Base-by-base conservation (phyloP, 2,797 vertebrate genomes). In the Orestias chungarensis region DNA sequence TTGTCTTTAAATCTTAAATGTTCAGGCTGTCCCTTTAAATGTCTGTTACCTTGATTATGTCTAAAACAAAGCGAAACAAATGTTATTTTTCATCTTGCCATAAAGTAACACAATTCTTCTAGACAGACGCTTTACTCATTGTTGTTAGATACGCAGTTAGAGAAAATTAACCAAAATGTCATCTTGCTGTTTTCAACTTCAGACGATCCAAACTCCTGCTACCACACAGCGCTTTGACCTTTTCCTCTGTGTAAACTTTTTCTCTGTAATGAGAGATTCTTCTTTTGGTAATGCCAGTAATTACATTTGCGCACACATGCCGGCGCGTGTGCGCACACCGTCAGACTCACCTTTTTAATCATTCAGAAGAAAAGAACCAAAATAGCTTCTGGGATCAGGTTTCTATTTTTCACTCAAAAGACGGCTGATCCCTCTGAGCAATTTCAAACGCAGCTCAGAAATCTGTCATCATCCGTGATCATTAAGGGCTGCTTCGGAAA, bases 211-310 rank as follows among this genome's bases (percentile, higher is more conserved):
- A 25, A 35, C 67, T 80, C 74, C 64, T 35, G 69, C 80, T 74
- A 68, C 74, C 62, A 18, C 33, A 17, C 46, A 38, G 14, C 4
- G 87, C 76, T 79, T 76, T 86, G 90, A 94, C 89, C 91, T 92
- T 91, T 90, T 86, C 87, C 79, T 85, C 84, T 81, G 70, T 73
- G 82, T 74, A 64, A 82, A 79, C 74, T 72, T 85, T 83, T 83
- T 59, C 49, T 79, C 73, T 88, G 79, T 90, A 91, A 91, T 84
- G 74, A 88, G 84, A 92, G 89, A 83, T 57, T 85, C 86, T 87
- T 73, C 68, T 61, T 75, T 71, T 80, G 78, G 70, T 79, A 84
- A 87, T 75, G 72, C 82, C 84, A 79, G 90, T 90, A 94, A 93
- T 92, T 92, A 91, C 74, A 81, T 52, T 66, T 42, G 54, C 66